phyloP scores from a whole-genome alignment of 2,113 vertebrate species.

The Argyrosomus japonicus region DNA sequence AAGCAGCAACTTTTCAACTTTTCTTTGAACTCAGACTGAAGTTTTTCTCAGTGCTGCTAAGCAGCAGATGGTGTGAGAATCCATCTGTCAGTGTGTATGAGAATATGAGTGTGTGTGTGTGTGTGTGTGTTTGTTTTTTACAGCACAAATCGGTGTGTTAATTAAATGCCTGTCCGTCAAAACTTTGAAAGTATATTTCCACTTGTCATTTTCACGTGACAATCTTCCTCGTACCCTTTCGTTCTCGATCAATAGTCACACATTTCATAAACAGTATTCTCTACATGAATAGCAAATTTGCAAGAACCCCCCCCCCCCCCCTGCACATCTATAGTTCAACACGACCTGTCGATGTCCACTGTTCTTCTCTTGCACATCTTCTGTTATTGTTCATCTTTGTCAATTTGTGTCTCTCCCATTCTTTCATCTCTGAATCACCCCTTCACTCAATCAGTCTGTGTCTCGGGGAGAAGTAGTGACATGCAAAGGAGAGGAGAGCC shows the following conservation, averaged over 20 bases:
- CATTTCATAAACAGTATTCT: constrained; percentile 36
- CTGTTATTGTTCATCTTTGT: constrained; percentile 72
- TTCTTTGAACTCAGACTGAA: constrained; percentile 58
- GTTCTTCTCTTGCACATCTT: constrained; percentile 67
- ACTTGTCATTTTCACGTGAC: constrained; percentile 39
- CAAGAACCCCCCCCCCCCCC: constrained; percentile 20
- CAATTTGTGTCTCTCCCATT: constrained; percentile 59
- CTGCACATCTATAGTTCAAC: constrained; percentile 46
- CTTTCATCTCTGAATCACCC: constrained; percentile 74
- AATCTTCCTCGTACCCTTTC: constrained; percentile 19
- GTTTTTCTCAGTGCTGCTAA: constrained; percentile 57
- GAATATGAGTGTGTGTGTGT: constrained; percentile 39
- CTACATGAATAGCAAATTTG: constrained; percentile 38
- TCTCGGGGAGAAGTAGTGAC: constrained; percentile 81
- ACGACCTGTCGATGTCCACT: constrained; percentile 63
- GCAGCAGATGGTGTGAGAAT: constrained; percentile 74
- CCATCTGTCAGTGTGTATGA: constrained; percentile 64
- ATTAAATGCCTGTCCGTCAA: constrained; percentile 70
- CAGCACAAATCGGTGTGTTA: constrained; percentile 67
- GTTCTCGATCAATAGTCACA: constrained; percentile 36
- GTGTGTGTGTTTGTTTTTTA: constrained; percentile 61
- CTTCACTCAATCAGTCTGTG: constrained; percentile 78
- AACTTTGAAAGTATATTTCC: constrained; percentile 56
- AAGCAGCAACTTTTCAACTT: constrained; percentile 56
- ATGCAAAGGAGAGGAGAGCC: constrained; percentile 84